These are phyloP conservation scores for Ophioninae sp. DNA, from an alignment of 2,888 invertebrate species.

Conservation along the genomic window DNA sequence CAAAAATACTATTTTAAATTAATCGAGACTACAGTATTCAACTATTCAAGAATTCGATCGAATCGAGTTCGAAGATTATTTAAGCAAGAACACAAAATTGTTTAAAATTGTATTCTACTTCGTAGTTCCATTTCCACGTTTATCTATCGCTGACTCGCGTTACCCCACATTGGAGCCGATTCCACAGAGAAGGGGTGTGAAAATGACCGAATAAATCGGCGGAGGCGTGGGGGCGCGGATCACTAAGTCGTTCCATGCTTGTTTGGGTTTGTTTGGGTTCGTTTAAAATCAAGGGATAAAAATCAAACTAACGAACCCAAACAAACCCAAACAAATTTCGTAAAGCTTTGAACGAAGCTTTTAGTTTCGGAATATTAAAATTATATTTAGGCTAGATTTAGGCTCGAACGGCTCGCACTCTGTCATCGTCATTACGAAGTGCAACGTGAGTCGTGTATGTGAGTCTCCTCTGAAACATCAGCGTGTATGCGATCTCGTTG, in stretches of 20 bases:
- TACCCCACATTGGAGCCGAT: background rate
- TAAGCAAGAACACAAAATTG: background rate
- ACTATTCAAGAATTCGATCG: too few relatives aligned
- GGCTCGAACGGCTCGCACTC: slow-evolving; percentile 14
- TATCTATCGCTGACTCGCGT: slow-evolving; percentile 25
- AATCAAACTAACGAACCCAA: too few relatives aligned
- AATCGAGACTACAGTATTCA: too few relatives aligned
- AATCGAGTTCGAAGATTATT: too few relatives aligned
- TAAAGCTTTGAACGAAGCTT: too few relatives aligned
- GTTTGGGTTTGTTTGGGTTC: too few relatives aligned
- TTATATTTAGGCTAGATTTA: too few relatives aligned
- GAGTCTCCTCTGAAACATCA: slow-evolving; percentile 29
- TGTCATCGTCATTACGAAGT: slow-evolving; percentile 36
- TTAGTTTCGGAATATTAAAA: too few relatives aligned
- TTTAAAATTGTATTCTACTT: background rate
- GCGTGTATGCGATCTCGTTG: slow-evolving; percentile 54
- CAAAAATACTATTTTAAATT: too few relatives aligned
- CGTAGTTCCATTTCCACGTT: too few relatives aligned
- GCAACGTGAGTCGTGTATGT: slow-evolving; percentile 26
- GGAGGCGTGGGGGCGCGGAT: slow-evolving; percentile 51
- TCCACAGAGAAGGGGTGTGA: slow-evolving; percentile 34
- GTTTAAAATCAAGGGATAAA: too few relatives aligned
- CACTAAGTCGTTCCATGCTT: slow-evolving; percentile 53
- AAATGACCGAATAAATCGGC: slow-evolving; percentile 22
- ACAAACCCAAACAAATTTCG: too few relatives aligned